A percentile compares a stretch with the other conserved stretches of the same genome.
phyloP scores from a whole-genome alignment of 2,113 vertebrate species.

The Ochotona curzoniae region DNA sequence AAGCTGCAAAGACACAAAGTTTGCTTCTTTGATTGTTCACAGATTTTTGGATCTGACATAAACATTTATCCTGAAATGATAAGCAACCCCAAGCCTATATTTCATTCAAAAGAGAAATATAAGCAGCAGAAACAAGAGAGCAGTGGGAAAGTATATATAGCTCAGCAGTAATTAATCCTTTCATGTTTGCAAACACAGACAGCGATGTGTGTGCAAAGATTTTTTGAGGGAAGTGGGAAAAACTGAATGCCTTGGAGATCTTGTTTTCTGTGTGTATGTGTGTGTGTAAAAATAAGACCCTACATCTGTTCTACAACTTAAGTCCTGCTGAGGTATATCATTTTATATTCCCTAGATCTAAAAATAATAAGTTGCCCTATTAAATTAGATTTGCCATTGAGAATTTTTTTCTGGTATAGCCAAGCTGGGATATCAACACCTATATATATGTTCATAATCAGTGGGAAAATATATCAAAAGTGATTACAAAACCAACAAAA shows the following conservation, averaged over 20 bases:
- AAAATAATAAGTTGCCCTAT: not conserved
- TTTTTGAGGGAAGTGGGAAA: conserved; percentile 35
- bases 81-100: not conserved
- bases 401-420: not conserved
- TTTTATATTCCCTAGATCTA: conserved; percentile 24
- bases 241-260: not conserved
- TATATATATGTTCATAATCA: not conserved
- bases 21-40: not conserved
- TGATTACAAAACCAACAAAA: conserved; percentile 42
- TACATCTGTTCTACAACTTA: conserved; percentile 9
- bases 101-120: conserved; percentile 29
- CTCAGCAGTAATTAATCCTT: not conserved
- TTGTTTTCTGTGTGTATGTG: not conserved
- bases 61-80: conserved; percentile 52
- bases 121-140: not conserved
- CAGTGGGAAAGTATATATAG: not conserved
- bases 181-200: not conserved
- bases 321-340: conserved; percentile 42
- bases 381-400: conserved; percentile 5
- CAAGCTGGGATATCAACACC: conserved; percentile 19
- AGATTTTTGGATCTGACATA: not conserved
- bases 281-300: conserved; percentile 27
- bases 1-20: not conserved
- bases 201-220: not conserved
- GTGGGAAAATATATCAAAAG: conserved; percentile 51